phyloP scores from a whole-genome alignment of 2,888 invertebrate species.

The Drosophila crucigera region DNA sequence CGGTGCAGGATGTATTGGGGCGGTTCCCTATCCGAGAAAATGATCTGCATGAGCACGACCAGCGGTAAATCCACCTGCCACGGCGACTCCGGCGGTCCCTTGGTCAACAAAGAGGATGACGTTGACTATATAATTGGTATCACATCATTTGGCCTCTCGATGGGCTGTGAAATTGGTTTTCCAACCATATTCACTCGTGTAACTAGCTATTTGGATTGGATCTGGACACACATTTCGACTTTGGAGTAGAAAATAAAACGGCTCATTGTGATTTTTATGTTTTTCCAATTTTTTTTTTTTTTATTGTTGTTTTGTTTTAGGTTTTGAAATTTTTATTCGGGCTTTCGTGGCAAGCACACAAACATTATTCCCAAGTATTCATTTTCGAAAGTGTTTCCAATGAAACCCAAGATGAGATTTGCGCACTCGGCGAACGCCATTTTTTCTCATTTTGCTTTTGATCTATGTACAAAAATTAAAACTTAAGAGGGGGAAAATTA shows the following conservation, averaged over 20 bases:
- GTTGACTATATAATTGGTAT: constrained; percentile 57
- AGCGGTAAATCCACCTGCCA: constrained; percentile 63
- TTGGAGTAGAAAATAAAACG: constrained; percentile 12
- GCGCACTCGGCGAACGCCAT: constrained; percentile 50
- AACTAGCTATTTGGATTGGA: constrained; percentile 73
- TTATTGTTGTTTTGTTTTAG: constrained; percentile 68
- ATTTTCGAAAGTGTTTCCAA: constrained; percentile 59
- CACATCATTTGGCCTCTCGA: constrained; percentile 67
- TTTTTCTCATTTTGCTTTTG: constrained; percentile 37
- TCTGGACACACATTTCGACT: constrained; percentile 29
- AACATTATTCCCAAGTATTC: constrained; percentile 47
- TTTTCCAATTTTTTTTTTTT: constrained; percentile 71
- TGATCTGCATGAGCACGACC: constrained; percentile 64
- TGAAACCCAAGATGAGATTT: constrained; percentile 54
- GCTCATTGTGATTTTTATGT: constrained; percentile 46
- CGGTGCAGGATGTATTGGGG: constrained; percentile 61
- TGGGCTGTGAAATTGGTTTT: constrained; percentile 67
- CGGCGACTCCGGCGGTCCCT: constrained; percentile 75
- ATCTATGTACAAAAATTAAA: constrained; percentile 72
- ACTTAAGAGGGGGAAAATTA: constrained; percentile 48
- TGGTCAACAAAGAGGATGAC: constrained; percentile 43
- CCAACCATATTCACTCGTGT: constrained; percentile 73
- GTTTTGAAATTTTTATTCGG: constrained; percentile 72
- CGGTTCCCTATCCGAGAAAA: constrained; percentile 46
- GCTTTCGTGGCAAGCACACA: constrained; percentile 34